phyloP scores from a whole-genome alignment of 2,113 vertebrate genomes.

The Amblyornis subalaris region DNA sequence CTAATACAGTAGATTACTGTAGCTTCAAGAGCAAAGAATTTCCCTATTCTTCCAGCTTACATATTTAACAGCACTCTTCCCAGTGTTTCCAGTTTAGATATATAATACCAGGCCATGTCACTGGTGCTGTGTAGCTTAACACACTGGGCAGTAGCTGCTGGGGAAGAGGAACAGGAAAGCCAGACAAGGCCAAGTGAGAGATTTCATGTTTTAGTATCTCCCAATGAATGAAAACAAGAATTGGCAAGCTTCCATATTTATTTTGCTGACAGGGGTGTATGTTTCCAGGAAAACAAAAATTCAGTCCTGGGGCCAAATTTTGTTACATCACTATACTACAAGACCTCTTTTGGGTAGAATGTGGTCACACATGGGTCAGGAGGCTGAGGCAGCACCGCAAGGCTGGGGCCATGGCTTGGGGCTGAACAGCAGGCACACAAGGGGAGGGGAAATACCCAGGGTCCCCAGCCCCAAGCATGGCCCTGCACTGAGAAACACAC shows the following conservation, averaged over 20 bases:
- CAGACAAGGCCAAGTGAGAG: neutral
- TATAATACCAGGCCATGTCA: neutral
- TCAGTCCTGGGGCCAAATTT: neutral
- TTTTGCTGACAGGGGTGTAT: neutral
- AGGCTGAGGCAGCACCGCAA: fast-evolving
- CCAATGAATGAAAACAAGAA: neutral
- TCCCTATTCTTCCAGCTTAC: neutral
- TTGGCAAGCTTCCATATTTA: neutral
- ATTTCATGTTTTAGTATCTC: neutral
- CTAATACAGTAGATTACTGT: neutral
- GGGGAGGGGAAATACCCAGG: fast-evolving
- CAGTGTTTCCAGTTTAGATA: neutral
- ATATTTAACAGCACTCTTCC: neutral
- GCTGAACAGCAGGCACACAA: fast-evolving
- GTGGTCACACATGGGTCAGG: fast-evolving
- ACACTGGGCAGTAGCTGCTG: neutral
- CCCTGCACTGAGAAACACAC: neutral
- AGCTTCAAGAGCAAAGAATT: neutral
- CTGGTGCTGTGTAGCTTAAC: neutral
- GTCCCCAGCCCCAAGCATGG: no score
- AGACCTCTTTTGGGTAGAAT: neutral
- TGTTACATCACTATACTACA: neutral
- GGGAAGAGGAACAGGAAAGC: neutral
- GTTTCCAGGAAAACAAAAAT: neutral
- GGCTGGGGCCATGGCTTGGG: neutral